These are phyloP conservation scores for Rhadina sibilatrix DNA, from an alignment of 2,113 vertebrate species.

Conservation along the genomic window DNA sequence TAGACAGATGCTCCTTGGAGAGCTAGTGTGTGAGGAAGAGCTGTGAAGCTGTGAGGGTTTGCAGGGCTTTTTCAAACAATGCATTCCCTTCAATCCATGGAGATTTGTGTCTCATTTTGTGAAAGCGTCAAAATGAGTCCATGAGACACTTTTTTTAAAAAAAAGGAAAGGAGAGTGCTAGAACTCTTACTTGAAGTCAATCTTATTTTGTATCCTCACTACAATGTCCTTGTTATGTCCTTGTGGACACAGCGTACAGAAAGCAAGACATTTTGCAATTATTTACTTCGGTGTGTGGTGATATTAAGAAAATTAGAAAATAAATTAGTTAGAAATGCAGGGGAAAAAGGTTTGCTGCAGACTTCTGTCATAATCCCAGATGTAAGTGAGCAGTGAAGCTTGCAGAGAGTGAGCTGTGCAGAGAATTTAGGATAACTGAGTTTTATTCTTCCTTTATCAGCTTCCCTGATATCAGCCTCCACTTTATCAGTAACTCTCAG, in stretches of 20 bases:
- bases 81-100: background rate
- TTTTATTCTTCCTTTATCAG: slow-evolving; percentile 42
- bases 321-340: slow-evolving; percentile 21
- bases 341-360: background rate
- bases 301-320: slow-evolving; percentile 52
- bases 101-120: background rate
- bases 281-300: background rate
- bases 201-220: background rate
- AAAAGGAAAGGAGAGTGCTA: background rate
- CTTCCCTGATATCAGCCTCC: background rate
- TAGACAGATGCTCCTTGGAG: background rate
- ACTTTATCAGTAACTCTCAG: slow-evolving; percentile 37
- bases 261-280: slow-evolving; percentile 6
- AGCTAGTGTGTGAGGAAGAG: background rate
- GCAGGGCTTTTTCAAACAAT: background rate
- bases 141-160: background rate
- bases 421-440: slow-evolving; percentile 7
- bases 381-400: background rate
- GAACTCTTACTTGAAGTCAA: background rate
- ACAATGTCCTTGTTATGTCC: background rate
- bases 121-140: background rate
- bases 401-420: background rate
- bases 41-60: background rate
- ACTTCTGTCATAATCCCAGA: background rate
- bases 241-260: background rate